These are phyloP conservation scores for Patiria miniata DNA, from an alignment of 35 echinoderm and acorn worm genomes.

Conservation along the genomic window DNA sequence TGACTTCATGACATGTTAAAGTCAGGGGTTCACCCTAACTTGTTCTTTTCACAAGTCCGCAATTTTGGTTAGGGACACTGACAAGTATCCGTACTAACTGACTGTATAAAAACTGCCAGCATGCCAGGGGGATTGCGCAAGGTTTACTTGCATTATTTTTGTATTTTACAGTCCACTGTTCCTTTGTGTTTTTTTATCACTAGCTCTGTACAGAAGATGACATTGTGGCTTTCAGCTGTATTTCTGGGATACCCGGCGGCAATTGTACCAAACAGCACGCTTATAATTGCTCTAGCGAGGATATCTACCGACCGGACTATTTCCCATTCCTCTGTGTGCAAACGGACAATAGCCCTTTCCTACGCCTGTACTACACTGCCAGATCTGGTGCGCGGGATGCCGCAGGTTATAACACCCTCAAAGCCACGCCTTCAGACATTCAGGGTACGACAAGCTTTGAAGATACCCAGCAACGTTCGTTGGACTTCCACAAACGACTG, in stretches of 20 bases:
- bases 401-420: conserved; percentile 48
- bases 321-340: conserved; percentile 89
- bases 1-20: no score
- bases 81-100: no score
- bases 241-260: conserved; percentile 60
- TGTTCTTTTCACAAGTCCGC: no score
- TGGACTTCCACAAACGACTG: no score
- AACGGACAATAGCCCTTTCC: conserved; percentile 67
- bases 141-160: no score
- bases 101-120: no score
- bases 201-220: conserved; percentile 87
- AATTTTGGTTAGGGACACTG: no score
- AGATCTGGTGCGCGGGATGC: conserved; percentile 44
- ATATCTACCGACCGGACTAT: conserved; percentile 74
- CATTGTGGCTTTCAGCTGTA: conserved; percentile 59
- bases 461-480: conserved; percentile 50
- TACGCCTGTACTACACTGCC: conserved; percentile 73
- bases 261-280: conserved; percentile 37
- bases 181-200: conserved; percentile 1
- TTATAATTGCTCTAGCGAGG: conserved; percentile 57
- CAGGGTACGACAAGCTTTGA: conserved; percentile 67
- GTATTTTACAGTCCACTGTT: neutral
- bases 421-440: neutral
- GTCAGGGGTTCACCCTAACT: no score
- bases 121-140: no score